Evolutionary conservation across 1,140 invertebrate genomes (phyloP).

Genomic region (Penaeus indicus): DNA sequence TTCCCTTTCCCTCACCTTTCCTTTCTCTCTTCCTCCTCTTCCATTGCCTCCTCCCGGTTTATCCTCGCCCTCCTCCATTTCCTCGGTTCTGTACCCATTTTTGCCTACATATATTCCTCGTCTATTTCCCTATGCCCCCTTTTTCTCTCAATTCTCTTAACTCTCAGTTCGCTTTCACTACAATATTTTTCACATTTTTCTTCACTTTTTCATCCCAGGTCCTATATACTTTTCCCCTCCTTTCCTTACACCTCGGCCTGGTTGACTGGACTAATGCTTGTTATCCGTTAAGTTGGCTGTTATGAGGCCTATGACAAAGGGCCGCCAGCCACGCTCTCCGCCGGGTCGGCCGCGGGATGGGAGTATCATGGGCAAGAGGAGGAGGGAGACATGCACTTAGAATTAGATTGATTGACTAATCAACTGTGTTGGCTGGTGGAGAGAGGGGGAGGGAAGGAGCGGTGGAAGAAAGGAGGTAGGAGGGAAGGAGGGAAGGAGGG

Average conservation of each 20-base stretch:
- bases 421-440: background rate
- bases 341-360: no score
- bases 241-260: background rate
- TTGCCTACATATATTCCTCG: background rate
- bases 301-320: no score
- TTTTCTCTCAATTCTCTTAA: background rate
- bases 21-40: no score
- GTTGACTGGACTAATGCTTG: no score
- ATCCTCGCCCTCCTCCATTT: no score
- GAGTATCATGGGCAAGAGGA: no score
- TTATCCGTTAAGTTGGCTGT: no score
- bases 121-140: background rate
- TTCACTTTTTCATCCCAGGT: background rate
- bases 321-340: no score
- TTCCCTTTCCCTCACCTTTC: no score
- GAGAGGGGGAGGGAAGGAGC: background rate
- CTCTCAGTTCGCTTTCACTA: no score
- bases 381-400: background rate
- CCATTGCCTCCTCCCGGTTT: no score
- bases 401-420: background rate
- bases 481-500: background rate
- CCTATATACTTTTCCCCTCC: background rate
- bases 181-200: background rate
- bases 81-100: no score
- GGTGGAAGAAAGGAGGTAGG: slow-evolving; percentile 4